phyloP scores from a whole-genome alignment of 2,113 vertebrate genomes.

The Ceyx cyanopectus region DNA sequence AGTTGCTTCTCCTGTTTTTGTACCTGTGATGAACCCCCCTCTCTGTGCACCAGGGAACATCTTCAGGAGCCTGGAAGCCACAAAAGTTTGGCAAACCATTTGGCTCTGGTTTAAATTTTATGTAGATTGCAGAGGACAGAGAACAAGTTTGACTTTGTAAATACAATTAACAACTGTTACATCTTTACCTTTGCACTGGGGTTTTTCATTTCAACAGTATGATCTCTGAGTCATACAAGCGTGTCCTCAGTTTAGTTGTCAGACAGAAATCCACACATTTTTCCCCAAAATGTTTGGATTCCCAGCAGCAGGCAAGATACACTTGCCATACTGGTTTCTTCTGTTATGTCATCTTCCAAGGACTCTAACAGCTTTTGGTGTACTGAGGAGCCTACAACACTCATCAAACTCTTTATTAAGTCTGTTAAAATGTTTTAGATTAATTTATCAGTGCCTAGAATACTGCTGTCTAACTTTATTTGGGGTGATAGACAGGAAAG shows the following conservation, averaged over 20 bases:
- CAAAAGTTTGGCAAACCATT: constrained; percentile 53
- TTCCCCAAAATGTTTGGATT: neutral
- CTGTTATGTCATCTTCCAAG: neutral
- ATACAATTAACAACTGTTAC: constrained; percentile 62
- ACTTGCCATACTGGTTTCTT: neutral
- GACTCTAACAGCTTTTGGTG: neutral
- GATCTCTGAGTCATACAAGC: neutral
- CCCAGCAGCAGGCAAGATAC: neutral
- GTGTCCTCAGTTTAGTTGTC: neutral
- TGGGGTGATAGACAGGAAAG: neutral
- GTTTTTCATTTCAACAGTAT: constrained; percentile 43
- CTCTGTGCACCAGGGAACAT: neutral
- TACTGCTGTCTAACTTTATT: neutral
- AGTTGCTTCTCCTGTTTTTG: neutral
- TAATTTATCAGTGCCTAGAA: neutral
- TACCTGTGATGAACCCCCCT: neutral
- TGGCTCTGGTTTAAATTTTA: constrained; percentile 70
- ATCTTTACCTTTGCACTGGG: constrained; percentile 47
- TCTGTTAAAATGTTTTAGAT: neutral
- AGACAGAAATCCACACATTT: neutral
- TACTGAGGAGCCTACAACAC: neutral
- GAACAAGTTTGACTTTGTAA: constrained; percentile 70
- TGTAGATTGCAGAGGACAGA: constrained; percentile 54
- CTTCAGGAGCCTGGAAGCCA: constrained; percentile 50
- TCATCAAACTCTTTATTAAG: neutral